Base-by-base conservation (phyloP, 2,797 vertebrate genomes). In the Todus mexicanus region DNA sequence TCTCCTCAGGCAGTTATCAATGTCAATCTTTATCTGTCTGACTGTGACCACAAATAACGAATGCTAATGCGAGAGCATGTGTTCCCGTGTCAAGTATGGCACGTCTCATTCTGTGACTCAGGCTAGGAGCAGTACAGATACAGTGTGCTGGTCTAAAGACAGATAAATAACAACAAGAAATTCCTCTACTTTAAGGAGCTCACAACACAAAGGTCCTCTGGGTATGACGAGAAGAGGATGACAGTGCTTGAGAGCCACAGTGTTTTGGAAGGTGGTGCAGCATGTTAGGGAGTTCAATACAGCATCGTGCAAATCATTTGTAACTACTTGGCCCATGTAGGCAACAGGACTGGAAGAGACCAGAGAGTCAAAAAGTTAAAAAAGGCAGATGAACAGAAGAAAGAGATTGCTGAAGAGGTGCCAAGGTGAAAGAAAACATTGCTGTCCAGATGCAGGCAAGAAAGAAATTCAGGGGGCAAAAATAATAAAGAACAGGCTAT, bases 71-170 rank as follows among this genome's bases (percentile, higher is more conserved):
- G 12, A 31, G 29, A 70, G 84, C 59, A 2, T 1, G 37, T 48
- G 93, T 54, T 74, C 25, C 75, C 6, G 11, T 4, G 76, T 22
- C 37, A 22, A 65, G 26, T 1, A 3, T 11, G 33, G 61, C 78
- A 40, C 0, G 23, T 25, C 84, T 60, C 48, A 2, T 33, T 45
- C 7, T 13, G 68, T 11, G 72, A 20, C 63, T 48, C 31, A 0
- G 38, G 22, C 35, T 5, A 8, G 64, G 20, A 75, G 50, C 2
- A 12, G 29, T n/a, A 22, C 15, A 6, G 56, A 42, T 48, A 11
- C n/a, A 69, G 65, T 31, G 10, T 5, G 0, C 18, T 0, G 0
- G 19, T 4, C 19, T 19, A 42, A 60, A 8, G 60, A 31, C 18
- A 43, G 51, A 45, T 31, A 57, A 87, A 74, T 4, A 87, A 26